Base-by-base conservation (phyloP, 1,140 invertebrate genomes). In the Wiebesia pumilae region DNA sequence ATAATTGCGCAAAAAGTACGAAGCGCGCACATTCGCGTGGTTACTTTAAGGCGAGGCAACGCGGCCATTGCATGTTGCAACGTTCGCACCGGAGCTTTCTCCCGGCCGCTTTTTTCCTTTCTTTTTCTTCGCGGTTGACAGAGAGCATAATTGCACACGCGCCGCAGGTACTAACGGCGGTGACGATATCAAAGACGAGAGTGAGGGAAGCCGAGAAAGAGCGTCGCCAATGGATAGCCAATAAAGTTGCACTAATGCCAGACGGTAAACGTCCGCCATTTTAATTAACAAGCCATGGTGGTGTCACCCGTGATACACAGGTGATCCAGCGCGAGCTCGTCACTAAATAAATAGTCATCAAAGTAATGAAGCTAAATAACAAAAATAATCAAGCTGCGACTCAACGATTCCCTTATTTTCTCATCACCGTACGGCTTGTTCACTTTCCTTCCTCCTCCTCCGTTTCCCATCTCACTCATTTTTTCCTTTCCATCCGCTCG, bases 211-310 rank as follows among this genome's bases (percentile, higher is more conserved):
- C 21, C 62, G 75, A 58, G 75, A 67, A 65, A 81, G 71, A 69
- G 77, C 30, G n/a, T 43, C 69, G 43, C 77, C 77, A 40, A 77
- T 65, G 38, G 80, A 69, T 69, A 30, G 84, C 91, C 90, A 92
- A 92, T 92, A 91, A 92, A 92, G 88, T 88, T 89, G 88, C 90
- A 90, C 92, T 92, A 91, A 93, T 92, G 90, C 90, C 88, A 89
- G 85, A 88, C 91, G 91, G 21, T 75, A 92, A 92, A 90, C 89
- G 88, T 89, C 91, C 89, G 91, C 91, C 91, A 92, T 92, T 93
- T 93, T 93, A 93, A 93, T 93, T 93, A 93, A 93, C 91, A 89
- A 47, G 89, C 89, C 89, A 86, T 89, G 90, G 89, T 71, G 90
- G 89, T 71, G 85, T 75, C 88, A 78, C 79, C 62, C 54, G 67